phyloP scores from a whole-genome alignment of 1,140 invertebrate species.

The Macrobrachium rosenbergii region DNA sequence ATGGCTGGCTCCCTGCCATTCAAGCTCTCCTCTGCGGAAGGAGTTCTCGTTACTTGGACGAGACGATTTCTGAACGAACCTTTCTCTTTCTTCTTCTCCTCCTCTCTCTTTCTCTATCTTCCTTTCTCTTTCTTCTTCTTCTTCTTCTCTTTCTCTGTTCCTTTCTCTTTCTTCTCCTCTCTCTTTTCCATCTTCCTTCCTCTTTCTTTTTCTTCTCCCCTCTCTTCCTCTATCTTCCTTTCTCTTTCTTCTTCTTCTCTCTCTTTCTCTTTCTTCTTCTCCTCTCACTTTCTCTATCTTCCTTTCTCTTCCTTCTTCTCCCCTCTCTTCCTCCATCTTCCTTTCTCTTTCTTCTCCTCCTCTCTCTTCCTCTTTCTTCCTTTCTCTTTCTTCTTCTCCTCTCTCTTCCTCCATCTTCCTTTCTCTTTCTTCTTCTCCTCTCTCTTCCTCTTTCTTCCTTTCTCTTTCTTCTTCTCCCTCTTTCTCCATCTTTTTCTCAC shows the following conservation, averaged over 20 bases:
- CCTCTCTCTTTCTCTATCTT: background rate
- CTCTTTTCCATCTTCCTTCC: background rate
- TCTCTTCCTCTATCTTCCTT: background rate
- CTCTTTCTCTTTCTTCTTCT: background rate
- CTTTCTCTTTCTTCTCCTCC: background rate
- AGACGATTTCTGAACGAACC: too few relatives aligned
- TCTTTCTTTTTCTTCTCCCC: background rate
- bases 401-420: background rate
- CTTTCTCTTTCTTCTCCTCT: background rate
- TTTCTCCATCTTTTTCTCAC: too few relatives aligned
- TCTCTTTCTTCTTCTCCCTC: too few relatives aligned
- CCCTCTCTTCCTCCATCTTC: background rate
- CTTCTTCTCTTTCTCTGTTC: background rate
- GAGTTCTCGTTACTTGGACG: too few relatives aligned
- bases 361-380: too few relatives aligned
- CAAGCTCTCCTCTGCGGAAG: too few relatives aligned
- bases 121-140: background rate
- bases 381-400: too few relatives aligned
- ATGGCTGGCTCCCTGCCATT: too few relatives aligned
- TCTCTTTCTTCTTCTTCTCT: background rate
- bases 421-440: background rate
- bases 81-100: background rate
- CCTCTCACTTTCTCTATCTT: background rate
- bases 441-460: too few relatives aligned
- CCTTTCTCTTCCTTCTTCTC: background rate